These are phyloP conservation scores for Microctonus hyperodae DNA, from an alignment of 2,888 invertebrate species.

Conservation along the genomic window DNA sequence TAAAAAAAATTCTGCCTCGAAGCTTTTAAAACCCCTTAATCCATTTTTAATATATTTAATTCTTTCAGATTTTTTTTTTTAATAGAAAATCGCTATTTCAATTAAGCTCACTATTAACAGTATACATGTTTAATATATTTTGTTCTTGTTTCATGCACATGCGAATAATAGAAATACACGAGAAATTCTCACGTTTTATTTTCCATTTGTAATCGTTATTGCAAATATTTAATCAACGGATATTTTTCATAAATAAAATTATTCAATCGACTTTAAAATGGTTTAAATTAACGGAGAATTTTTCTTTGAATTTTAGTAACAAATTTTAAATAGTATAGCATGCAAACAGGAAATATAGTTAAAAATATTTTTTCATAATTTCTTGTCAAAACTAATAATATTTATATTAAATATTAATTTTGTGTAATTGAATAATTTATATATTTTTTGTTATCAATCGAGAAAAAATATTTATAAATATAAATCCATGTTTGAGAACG, in stretches of 20 bases:
- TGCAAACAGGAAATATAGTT: slow-evolving; percentile 19
- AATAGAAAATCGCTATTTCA: slow-evolving; percentile 49
- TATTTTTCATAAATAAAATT: too few relatives aligned
- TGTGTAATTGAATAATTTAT: not conserved
- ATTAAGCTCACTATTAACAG: slow-evolving; percentile 64
- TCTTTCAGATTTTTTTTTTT: not conserved
- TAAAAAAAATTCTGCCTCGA: slow-evolving; percentile 22
- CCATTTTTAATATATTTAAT: slow-evolving; percentile 12
- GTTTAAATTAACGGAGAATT: slow-evolving; percentile 19
- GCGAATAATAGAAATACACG: slow-evolving; percentile 46
- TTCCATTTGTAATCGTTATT: too few relatives aligned
- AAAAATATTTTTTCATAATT: not conserved
- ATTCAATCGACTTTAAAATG: too few relatives aligned
- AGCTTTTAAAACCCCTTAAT: slow-evolving; percentile 14
- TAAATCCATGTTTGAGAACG: not conserved
- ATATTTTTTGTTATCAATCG: not conserved
- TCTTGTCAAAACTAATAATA: not conserved
- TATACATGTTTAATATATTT: slow-evolving; percentile 55
- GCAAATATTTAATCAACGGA: too few relatives aligned
- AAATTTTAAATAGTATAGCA: slow-evolving; percentile 13
- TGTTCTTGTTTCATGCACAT: slow-evolving; percentile 48
- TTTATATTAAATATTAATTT: not conserved
- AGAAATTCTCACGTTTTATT: slow-evolving; percentile 42
- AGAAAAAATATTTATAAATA: not conserved
- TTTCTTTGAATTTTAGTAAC: slow-evolving; percentile 1